Evolutionary conservation across 2,888 invertebrate genomes (phyloP).

Genomic region (Drosophila maculinotata): DNA sequence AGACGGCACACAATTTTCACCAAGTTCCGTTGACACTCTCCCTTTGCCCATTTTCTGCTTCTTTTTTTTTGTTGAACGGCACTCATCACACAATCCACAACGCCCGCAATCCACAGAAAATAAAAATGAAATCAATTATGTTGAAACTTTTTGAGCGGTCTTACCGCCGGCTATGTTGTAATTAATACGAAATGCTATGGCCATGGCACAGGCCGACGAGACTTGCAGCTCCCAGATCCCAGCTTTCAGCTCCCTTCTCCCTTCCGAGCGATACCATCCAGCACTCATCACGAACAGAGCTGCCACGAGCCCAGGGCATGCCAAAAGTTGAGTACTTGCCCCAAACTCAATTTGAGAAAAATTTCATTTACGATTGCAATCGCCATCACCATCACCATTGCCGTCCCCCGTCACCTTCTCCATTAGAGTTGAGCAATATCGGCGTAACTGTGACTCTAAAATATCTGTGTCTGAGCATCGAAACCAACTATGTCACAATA

Average conservation of each 20-base stretch:
- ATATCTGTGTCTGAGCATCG: no score
- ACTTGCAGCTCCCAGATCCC: neutral
- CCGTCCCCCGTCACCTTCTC: constrained; percentile 4
- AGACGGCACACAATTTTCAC: constrained; percentile 13
- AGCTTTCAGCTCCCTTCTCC: neutral
- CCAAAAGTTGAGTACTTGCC: constrained; percentile 77
- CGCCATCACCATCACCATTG: constrained; percentile 4
- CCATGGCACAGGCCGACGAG: constrained; percentile 21
- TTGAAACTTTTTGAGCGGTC: constrained; percentile 67
- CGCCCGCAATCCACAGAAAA: constrained; percentile 37
- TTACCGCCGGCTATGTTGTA: constrained; percentile 70
- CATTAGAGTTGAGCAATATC: neutral
- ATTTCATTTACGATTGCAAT: constrained; percentile 75
- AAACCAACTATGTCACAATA: no score
- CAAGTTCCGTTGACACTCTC: constrained; percentile 7
- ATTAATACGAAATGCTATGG: constrained; percentile 75
- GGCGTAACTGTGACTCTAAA: no score
- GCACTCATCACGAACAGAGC: constrained; percentile 12
- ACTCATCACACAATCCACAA: constrained; percentile 38
- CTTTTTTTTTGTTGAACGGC: constrained; percentile 3
- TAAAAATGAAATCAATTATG: constrained; percentile 78
- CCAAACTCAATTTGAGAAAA: constrained; percentile 76
- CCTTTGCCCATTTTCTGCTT: neutral
- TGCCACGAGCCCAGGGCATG: constrained; percentile 54
- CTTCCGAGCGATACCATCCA: neutral